Conservation (phyloP, 1,140 invertebrate species). For the Orchestia grillus region DNA sequence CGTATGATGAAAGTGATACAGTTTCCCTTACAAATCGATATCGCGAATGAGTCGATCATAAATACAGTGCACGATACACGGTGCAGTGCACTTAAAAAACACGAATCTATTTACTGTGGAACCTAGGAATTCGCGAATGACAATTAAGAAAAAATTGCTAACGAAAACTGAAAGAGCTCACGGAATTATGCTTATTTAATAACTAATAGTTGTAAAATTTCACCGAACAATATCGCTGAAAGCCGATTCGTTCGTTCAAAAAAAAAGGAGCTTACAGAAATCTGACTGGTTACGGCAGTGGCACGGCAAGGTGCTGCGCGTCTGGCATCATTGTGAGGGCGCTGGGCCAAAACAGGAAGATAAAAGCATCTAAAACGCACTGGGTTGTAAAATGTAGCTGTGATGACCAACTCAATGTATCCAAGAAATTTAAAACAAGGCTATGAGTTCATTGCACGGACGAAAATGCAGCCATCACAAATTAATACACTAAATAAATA, state of each 20-base stretch:
- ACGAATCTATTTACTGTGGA: too few species aligned
- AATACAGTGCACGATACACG: not conserved
- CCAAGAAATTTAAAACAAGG: not conserved
- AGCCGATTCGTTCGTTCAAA: too few species aligned
- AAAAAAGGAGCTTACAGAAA: too few species aligned
- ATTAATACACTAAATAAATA: too few species aligned
- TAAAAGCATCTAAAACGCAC: not conserved
- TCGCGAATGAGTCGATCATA: not conserved
- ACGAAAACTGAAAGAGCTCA: too few species aligned
- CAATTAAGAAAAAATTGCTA: too few species aligned
- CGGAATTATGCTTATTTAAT: too few species aligned
- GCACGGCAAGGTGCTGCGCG: not conserved
- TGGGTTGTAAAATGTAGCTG: not conserved
- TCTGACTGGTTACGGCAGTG: not conserved
- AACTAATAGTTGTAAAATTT: too few species aligned
- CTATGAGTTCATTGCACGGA: not conserved
- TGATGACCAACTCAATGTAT: not conserved
- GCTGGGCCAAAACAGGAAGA: not conserved
- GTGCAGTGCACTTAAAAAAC: not conserved
- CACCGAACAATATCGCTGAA: too few species aligned
- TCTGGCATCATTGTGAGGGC: not conserved
- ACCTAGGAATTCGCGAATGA: too few species aligned
- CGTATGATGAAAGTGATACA: not conserved
- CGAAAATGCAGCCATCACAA: not conserved
- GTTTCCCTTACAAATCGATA: not conserved